Percentiles rank a stretch among this genome's conserved stretches.
phyloP scores from a whole-genome alignment of 2,888 invertebrate species.

The Xanthorhoe spadicearia region DNA sequence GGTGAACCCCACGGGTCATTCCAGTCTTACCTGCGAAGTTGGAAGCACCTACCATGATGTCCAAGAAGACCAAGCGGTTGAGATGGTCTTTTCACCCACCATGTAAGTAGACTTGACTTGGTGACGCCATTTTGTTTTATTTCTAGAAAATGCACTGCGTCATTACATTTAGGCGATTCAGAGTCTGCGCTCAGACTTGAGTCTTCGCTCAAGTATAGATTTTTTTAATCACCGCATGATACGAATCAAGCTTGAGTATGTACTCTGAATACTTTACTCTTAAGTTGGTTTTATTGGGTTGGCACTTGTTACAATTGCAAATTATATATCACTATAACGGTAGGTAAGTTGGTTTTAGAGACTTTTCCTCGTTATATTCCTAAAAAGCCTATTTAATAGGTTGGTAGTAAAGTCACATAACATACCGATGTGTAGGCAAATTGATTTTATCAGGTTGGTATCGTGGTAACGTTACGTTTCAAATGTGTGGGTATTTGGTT shows the following conservation, averaged over 20 bases:
- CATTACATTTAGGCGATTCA: neutral
- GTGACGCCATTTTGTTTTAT: neutral
- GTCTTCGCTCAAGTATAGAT: too few relatives aligned
- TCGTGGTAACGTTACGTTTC: conserved; percentile 18
- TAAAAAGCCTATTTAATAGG: neutral
- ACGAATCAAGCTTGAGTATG: too few relatives aligned
- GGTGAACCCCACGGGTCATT: conserved; percentile 63
- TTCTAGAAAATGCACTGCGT: neutral
- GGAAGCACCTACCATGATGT: conserved; percentile 51
- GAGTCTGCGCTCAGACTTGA: too few relatives aligned
- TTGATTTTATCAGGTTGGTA: conserved; percentile 24
- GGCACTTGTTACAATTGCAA: neutral
- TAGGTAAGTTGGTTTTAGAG: too few relatives aligned
- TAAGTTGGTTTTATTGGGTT: neutral
- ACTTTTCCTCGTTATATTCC: neutral
- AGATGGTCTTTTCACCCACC: conserved; percentile 45
- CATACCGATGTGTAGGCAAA: neutral
- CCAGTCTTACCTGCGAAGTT: conserved; percentile 55
- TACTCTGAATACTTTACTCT: too few relatives aligned
- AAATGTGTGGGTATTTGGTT: conserved; percentile 5
- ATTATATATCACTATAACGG: too few relatives aligned
- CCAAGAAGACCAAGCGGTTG: conserved; percentile 17
- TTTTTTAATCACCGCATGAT: too few relatives aligned
- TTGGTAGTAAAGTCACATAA: neutral
- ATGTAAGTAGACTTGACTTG: conserved; percentile 49